Evolutionary conservation across 2,888 invertebrate genomes (phyloP).

Genomic region (Troides aeacus): DNA sequence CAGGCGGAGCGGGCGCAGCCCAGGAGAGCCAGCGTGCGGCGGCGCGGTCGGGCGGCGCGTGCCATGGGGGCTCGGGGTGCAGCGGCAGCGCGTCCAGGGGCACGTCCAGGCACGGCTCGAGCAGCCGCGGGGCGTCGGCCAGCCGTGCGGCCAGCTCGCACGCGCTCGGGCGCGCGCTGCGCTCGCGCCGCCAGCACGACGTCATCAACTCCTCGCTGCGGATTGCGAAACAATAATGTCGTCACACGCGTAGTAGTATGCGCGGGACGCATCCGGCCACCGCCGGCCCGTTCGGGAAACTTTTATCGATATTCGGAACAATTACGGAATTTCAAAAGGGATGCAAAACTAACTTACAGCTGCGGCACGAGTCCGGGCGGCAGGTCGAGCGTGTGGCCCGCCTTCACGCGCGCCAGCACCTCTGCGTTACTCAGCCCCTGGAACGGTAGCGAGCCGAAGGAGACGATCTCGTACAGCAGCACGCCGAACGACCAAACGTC

Average conservation of each 20-base stretch:
- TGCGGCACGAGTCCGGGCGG: slow-evolving; percentile 89
- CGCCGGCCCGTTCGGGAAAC: too few species aligned
- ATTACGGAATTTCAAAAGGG: neutral
- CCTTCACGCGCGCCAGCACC: slow-evolving; percentile 89
- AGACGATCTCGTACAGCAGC: slow-evolving; percentile 91
- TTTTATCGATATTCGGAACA: too few species aligned
- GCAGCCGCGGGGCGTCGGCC: slow-evolving; percentile 86
- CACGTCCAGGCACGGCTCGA: slow-evolving; percentile 89
- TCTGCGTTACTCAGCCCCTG: slow-evolving; percentile 92
- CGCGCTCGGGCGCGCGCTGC: slow-evolving; percentile 86
- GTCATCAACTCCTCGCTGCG: slow-evolving; percentile 86
- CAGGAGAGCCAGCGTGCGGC: slow-evolving; percentile 55
- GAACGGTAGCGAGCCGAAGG: slow-evolving; percentile 95
- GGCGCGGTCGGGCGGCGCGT: slow-evolving; percentile 45
- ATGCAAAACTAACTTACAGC: slow-evolving; percentile 81
- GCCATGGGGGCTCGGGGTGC: slow-evolving; percentile 66
- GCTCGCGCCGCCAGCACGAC: slow-evolving; percentile 88
- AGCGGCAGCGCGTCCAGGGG: slow-evolving; percentile 87
- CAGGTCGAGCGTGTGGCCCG: slow-evolving; percentile 85
- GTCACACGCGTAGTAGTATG: too few species aligned
- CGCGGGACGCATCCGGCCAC: too few species aligned
- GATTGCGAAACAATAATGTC: neutral
- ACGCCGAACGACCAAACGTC: slow-evolving; percentile 96
- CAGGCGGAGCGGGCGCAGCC: slow-evolving; percentile 51
- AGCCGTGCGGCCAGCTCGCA: slow-evolving; percentile 90